Evolutionary conservation across 1,140 invertebrate species (phyloP).

Genomic region (Sycophaga agraensis): DNA sequence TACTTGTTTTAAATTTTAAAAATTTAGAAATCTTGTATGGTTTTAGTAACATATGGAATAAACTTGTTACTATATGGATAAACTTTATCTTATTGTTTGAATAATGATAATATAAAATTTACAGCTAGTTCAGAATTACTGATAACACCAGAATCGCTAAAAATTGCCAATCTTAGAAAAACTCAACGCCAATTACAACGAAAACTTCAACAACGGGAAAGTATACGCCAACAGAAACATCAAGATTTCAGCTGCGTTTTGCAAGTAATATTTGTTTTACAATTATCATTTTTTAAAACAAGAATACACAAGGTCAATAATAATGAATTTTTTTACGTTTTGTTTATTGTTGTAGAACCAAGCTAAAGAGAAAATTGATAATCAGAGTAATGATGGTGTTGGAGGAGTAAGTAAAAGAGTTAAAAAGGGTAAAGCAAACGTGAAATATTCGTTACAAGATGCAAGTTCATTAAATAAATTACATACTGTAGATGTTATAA

Average conservation of each 20-base stretch:
- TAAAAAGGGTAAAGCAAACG: conserved; percentile 46
- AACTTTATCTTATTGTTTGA: too few relatives aligned
- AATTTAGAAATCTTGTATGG: too few relatives aligned
- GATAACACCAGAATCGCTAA: conserved; percentile 43
- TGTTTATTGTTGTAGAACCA: conserved; percentile 36
- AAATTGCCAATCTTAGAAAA: conserved; percentile 61
- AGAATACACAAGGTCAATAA: too few relatives aligned
- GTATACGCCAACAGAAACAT: conserved; percentile 71
- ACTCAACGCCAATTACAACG: conserved; percentile 67
- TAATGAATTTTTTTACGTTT: too few relatives aligned
- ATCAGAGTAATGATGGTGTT: conserved; percentile 38
- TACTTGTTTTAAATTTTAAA: too few relatives aligned
- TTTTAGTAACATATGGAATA: too few relatives aligned
- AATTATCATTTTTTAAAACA: too few relatives aligned
- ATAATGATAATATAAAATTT: too few relatives aligned
- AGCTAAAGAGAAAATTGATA: conserved; percentile 46
- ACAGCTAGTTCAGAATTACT: conserved; percentile 46
- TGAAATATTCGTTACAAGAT: conserved; percentile 42
- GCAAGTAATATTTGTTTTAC: conserved; percentile 29
- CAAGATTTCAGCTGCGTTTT: conserved; percentile 38
- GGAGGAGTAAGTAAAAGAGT: conserved; percentile 36
- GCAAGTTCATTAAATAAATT: conserved; percentile 37
- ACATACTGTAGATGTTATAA: conserved; percentile 30
- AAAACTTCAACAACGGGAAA: conserved; percentile 71
- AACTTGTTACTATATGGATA: too few relatives aligned